phyloP scores from a whole-genome alignment of 2,113 vertebrate species.

The Tiliqua scincoides region DNA sequence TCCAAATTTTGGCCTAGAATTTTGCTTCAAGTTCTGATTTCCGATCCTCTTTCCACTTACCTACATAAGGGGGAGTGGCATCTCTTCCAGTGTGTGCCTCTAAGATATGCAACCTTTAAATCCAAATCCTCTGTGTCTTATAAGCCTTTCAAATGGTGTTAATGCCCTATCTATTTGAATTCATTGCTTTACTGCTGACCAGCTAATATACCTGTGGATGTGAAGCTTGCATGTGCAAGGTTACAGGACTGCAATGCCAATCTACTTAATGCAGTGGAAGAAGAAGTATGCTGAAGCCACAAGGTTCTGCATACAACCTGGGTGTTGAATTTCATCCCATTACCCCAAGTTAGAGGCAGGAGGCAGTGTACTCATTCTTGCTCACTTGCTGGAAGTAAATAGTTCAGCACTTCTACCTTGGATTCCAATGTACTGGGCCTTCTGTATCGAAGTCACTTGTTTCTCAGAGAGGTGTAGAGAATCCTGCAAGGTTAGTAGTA shows the following conservation, averaged over 20 bases:
- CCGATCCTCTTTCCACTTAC: too few species aligned
- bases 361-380: not conserved
- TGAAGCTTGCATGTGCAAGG: not conserved
- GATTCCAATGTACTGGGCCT: not conserved
- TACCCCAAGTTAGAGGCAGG: not conserved
- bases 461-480: not conserved
- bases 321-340: not conserved
- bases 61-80: too few species aligned
- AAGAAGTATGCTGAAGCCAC: not conserved
- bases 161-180: too few species aligned
- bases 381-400: not conserved
- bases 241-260: not conserved
- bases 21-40: too few species aligned
- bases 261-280: not conserved
- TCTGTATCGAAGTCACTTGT: not conserved
- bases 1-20: too few species aligned
- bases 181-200: too few species aligned
- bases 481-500: not conserved
- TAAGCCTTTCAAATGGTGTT: too few species aligned
- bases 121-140: too few species aligned
- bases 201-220: too few species aligned
- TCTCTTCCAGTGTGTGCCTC: too few species aligned
- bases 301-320: too few species aligned
- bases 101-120: too few species aligned
- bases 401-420: not conserved